phyloP scores from a whole-genome alignment of 1,140 invertebrate species.

The Drosophila melanogaster region DNA sequence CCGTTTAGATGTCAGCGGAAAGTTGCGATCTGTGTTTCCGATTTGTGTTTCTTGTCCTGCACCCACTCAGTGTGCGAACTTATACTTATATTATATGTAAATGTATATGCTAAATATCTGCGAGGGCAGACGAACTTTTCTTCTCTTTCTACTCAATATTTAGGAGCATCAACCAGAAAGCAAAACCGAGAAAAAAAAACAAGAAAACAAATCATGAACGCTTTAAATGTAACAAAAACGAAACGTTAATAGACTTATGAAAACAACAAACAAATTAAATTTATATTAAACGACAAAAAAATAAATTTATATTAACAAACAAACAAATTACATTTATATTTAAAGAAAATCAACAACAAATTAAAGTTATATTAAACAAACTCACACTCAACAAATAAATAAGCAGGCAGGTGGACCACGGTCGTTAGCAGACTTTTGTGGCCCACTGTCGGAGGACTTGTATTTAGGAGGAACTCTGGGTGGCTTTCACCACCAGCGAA shows the following conservation, averaged over 20 bases:
- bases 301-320: slow-evolving; percentile 27
- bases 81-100: slow-evolving; percentile 4
- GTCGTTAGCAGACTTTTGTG: slow-evolving; percentile 18
- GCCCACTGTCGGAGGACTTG: slow-evolving; percentile 13
- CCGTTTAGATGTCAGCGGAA: slow-evolving; percentile 13
- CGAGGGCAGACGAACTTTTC: slow-evolving; percentile 25
- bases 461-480: slow-evolving; percentile 22
- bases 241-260: slow-evolving; percentile 81
- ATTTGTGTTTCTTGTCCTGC: slow-evolving; percentile 28
- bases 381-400: slow-evolving; percentile 24
- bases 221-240: slow-evolving; percentile 84
- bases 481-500: slow-evolving; percentile 1
- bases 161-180: slow-evolving; percentile 61
- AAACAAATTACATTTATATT: slow-evolving; percentile 50
- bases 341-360: slow-evolving; percentile 22
- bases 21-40: slow-evolving; percentile 34
- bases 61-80: slow-evolving; percentile 8
- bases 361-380: slow-evolving; percentile 42
- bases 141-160: slow-evolving; percentile 76
- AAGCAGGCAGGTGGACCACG: slow-evolving; percentile 9
- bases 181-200: slow-evolving; percentile 23
- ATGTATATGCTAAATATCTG: slow-evolving; percentile 22
- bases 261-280: slow-evolving; percentile 49
- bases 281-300: slow-evolving; percentile 37
- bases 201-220: slow-evolving; percentile 69